These are phyloP conservation scores for Iguana delicatissima DNA, from an alignment of 2,797 vertebrate species.

Conservation along the genomic window DNA sequence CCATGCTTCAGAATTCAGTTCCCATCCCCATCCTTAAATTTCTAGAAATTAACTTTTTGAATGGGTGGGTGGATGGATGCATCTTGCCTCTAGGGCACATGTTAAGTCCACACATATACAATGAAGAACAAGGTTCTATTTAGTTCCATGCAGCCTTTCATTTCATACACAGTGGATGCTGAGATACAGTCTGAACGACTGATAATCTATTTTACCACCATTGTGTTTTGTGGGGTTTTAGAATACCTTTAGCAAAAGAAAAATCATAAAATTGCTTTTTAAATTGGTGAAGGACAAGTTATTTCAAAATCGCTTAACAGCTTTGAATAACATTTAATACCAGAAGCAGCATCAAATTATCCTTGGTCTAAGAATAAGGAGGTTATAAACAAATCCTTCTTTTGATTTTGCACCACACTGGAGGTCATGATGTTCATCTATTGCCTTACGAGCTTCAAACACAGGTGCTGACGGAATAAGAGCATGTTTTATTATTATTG, in stretches of 20 bases:
- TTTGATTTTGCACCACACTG: neutral
- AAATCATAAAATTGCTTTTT: neutral
- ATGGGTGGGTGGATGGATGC: neutral
- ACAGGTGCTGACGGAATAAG: neutral
- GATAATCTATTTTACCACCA: neutral
- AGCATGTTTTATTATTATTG: neutral
- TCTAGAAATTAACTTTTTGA: neutral
- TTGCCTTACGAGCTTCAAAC: neutral
- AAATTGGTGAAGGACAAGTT: neutral
- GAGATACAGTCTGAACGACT: neutral
- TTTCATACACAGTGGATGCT: neutral
- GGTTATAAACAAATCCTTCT: neutral
- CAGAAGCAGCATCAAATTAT: neutral
- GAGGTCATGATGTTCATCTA: neutral
- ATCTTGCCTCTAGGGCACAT: neutral
- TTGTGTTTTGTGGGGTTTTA: neutral
- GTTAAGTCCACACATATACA: neutral
- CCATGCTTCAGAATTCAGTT: neutral
- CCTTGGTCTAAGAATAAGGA: neutral
- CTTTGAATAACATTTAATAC: neutral
- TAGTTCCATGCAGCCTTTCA: neutral
- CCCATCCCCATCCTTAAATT: neutral
- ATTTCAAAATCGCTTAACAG: neutral
- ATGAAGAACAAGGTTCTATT: neutral
- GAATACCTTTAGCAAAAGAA: neutral